Evolutionary conservation across 2,113 vertebrate species (phyloP), one percentile per base, ranked within the genome.

Genomic region (Pollachius pollachius): DNA sequence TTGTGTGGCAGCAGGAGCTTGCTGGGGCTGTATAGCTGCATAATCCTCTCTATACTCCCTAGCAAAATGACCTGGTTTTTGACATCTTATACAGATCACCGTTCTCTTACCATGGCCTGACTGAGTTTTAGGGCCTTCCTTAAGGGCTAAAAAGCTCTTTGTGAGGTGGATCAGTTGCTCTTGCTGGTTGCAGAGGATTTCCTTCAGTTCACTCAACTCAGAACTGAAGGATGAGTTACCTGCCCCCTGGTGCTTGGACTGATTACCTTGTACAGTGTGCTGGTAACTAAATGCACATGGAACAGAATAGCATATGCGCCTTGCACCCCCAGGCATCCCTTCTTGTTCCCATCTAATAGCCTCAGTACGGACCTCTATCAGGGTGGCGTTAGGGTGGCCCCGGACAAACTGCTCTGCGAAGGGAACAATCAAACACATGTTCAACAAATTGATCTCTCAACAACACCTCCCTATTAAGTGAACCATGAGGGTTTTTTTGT

Each of bases 31-130:
- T 23, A 23, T 23, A 23, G 21, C 21, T 23, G 21, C 21, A 23
- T 23, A 23, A 23, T 23, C 23, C 23, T 23, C 23, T 23, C 23
- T 27, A n/a, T 65, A 79, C n/a, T 72, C 69, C 1, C 62, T 72
- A 3, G 70, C 66, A 69, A 54, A 62, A 62, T 78, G 68, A 8
- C 67, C 70, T 1, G 63, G 37, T 23, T 68, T 21, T 12, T 73
- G 54, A 16, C 70, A 80, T 1, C 52, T 17, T 15, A 63, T 59
- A 15, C 67, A 80, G 7, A 69, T 58, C 3, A 71, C 16, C 12
- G 17, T 30, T 2, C 23, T 1, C 3, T 13, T 18, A 21, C 15
- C 6, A 15, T 30, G 15, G 5, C 3, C 13, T 2, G 54, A 1
- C 1, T 23, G 2, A 5, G 23, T 23, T 7, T 12, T 18, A 3